Evolutionary conservation across 2,797 vertebrate species (phyloP).

Genomic region (Sebastes ruberrimus): DNA sequence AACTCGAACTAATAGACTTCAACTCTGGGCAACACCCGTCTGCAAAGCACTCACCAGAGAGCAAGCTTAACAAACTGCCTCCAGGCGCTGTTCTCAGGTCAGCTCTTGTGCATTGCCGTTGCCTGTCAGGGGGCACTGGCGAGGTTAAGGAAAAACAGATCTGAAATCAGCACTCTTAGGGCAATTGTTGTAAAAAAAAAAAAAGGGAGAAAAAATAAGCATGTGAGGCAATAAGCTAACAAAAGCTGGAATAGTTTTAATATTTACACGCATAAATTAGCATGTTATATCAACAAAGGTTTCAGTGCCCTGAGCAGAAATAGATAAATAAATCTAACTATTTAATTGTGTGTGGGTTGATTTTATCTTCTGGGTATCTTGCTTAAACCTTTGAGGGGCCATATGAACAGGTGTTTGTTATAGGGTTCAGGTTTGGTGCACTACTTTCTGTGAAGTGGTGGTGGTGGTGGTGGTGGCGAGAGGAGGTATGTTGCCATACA

Average conservation of each 20-base stretch:
- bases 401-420: conserved; percentile 37
- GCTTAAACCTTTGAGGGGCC: background rate
- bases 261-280: conserved; percentile 57
- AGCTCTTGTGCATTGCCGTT: conserved; percentile 44
- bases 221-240: conserved; percentile 13
- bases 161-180: conserved; percentile 37
- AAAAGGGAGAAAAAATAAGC: background rate
- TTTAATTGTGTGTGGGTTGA: conserved; percentile 30
- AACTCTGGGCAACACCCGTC: conserved; percentile 78
- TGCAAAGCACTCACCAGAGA: conserved; percentile 69
- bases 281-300: conserved; percentile 40
- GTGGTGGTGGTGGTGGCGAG: background rate
- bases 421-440: conserved; percentile 13
- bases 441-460: conserved; percentile 24
- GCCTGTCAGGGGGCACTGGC: conserved; percentile 15
- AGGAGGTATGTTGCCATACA: conserved; percentile 59
- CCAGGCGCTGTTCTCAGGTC: conserved; percentile 67
- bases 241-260: conserved; percentile 30
- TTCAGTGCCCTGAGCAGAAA: conserved; percentile 23
- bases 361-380: conserved; percentile 12
- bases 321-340: conserved; percentile 31
- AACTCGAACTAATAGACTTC: conserved; percentile 81
- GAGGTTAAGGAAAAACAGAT: conserved; percentile 56
- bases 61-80: conserved; percentile 70
- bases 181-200: background rate